A percentile compares a stretch with the other conserved stretches of the same genome.
phyloP scores from a whole-genome alignment of 2,797 vertebrate genomes.

The Acestrorhynchus altus region DNA sequence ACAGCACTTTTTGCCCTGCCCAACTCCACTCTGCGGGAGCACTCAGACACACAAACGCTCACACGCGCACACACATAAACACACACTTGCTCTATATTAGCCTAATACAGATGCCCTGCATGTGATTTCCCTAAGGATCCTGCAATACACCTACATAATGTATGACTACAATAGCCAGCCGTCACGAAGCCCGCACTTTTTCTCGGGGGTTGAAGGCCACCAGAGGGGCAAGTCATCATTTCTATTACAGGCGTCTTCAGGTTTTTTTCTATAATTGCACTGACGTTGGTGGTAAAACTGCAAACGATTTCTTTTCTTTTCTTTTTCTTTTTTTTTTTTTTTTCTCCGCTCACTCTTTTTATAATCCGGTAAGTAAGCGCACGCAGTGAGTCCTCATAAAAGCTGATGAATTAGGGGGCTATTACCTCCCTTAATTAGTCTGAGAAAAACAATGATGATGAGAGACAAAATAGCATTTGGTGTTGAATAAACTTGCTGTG shows the following conservation, averaged over 20 bases:
- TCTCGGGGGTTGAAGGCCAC: conserved; percentile 1
- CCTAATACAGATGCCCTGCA: conserved; percentile 52
- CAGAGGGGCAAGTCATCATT: conserved; percentile 35
- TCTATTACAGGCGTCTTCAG: conserved; percentile 40
- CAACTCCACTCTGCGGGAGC: background rate
- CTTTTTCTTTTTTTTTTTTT: background rate
- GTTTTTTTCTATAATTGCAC: conserved; percentile 35
- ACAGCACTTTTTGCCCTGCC: conserved; percentile 38
- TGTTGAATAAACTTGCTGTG: background rate
- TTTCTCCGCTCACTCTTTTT: too few relatives aligned
- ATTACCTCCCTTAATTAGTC: conserved; percentile 48
- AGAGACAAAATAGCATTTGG: conserved; percentile 50
- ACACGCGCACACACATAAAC: conserved; percentile 29
- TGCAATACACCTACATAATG: conserved; percentile 43
- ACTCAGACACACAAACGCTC: conserved; percentile 32
- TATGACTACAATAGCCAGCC: conserved; percentile 37
- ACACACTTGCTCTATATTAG: conserved; percentile 43
- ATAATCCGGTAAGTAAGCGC: background rate
- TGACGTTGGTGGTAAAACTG: conserved; percentile 34
- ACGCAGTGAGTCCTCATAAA: conserved; percentile 39
- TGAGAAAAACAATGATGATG: conserved; percentile 31
- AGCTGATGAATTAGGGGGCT: conserved; percentile 19
- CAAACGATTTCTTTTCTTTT: background rate
- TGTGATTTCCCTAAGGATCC: conserved; percentile 56
- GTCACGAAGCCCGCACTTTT: conserved; percentile 13